Evolutionary conservation across 2,888 invertebrate genomes (phyloP).

Genomic region (Hipparchia semele): DNA sequence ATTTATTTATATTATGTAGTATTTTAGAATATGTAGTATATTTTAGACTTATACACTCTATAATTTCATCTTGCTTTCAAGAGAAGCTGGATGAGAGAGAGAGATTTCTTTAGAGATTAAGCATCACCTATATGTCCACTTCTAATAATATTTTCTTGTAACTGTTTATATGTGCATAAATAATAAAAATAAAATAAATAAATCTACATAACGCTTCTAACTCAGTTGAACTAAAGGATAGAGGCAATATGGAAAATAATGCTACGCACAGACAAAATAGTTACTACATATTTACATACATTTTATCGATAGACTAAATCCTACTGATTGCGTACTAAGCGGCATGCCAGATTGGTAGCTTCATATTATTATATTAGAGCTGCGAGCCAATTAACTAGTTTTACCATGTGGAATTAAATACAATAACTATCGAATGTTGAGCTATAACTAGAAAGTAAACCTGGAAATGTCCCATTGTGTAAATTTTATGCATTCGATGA

Average conservation of each 20-base stretch:
- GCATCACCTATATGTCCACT: no score
- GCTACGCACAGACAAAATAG: slow-evolving; percentile 2
- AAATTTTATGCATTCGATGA: not conserved
- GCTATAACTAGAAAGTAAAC: not conserved
- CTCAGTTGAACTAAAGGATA: no score
- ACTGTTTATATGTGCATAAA: no score
- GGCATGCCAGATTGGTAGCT: not conserved
- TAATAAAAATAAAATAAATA: no score
- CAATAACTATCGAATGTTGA: not conserved
- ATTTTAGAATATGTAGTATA: no score
- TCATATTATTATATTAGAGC: slow-evolving; percentile 1
- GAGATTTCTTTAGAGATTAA: no score
- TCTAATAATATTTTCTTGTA: no score
- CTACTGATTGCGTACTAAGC: slow-evolving; percentile 6
- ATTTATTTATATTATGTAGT: no score
- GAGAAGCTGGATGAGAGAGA: no score
- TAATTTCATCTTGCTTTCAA: no score
- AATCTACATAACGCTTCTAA: no score
- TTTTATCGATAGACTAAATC: slow-evolving; percentile 1
- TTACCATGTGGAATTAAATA: not conserved
- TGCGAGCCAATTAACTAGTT: not conserved
- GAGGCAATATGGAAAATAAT: not conserved
- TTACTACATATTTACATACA: slow-evolving; percentile 8
- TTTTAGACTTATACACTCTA: no score
- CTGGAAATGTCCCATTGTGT: not conserved